These are phyloP conservation scores for Troides helena DNA, from an alignment of 2,888 invertebrate species.

Conservation along the genomic window DNA sequence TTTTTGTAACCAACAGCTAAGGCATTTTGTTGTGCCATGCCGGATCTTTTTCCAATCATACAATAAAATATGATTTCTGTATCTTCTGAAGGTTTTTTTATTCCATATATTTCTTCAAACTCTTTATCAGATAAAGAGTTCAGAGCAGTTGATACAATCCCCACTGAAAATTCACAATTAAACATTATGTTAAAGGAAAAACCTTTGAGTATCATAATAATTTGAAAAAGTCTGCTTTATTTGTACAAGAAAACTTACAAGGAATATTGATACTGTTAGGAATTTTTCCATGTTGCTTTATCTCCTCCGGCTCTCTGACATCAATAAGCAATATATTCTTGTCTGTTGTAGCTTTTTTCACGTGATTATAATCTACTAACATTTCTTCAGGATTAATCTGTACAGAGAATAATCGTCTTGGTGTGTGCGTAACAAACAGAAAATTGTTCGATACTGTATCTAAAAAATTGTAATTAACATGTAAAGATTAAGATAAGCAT, in stretches of 20 bases:
- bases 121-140: slow-evolving; percentile 66
- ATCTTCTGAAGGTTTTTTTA: slow-evolving; percentile 79
- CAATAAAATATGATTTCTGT: slow-evolving; percentile 85
- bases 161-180: slow-evolving; percentile 66
- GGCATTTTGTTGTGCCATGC: slow-evolving; percentile 81
- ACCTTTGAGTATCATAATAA: background rate
- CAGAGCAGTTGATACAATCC: slow-evolving; percentile 67
- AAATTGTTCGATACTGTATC: slow-evolving; percentile 6
- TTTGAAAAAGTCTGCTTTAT: background rate
- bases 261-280: slow-evolving; percentile 89
- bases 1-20: slow-evolving; percentile 80
- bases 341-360: slow-evolving; percentile 56
- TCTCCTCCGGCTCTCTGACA: slow-evolving; percentile 87
- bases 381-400: slow-evolving; percentile 46
- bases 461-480: slow-evolving; percentile 10
- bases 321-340: slow-evolving; percentile 81
- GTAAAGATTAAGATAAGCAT: background rate
- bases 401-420: slow-evolving; percentile 45
- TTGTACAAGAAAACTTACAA: slow-evolving; percentile 69
- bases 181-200: slow-evolving; percentile 13
- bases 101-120: slow-evolving; percentile 79
- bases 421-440: background rate
- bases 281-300: slow-evolving; percentile 84
- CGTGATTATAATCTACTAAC: slow-evolving; percentile 66
- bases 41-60: slow-evolving; percentile 83